phyloP scores from a whole-genome alignment of 1,140 invertebrate species.

The Maconellicoccus hirsutus region DNA sequence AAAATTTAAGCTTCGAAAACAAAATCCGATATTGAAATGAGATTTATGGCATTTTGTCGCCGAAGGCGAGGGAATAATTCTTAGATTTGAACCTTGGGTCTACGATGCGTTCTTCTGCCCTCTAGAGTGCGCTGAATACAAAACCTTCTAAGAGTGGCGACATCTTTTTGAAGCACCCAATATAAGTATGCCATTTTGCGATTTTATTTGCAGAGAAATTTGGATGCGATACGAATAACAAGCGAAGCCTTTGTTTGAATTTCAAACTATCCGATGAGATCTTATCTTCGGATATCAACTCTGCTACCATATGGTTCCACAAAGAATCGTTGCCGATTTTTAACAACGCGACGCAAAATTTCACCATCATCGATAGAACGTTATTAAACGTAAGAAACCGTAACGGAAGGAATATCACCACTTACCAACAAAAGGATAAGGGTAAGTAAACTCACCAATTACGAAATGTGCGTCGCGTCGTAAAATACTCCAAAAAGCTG shows the following conservation, averaged over 20 bases:
- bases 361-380: background rate
- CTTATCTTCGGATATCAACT: background rate
- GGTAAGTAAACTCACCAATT: no score
- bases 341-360: background rate
- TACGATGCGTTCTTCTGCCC: no score
- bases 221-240: background rate
- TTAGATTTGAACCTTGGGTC: no score
- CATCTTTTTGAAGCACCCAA: no score
- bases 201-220: background rate
- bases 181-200: background rate
- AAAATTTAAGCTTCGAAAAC: no score
- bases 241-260: background rate
- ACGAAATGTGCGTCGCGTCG: no score
- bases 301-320: background rate
- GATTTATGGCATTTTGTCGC: no score
- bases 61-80: no score
- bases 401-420: background rate
- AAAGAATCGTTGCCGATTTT: background rate
- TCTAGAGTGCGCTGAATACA: no score
- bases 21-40: no score
- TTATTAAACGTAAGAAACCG: background rate
- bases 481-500: no score
- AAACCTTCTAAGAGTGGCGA: no score
- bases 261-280: conserved; percentile 6
- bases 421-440: background rate